Base-by-base conservation (phyloP, 1,140 invertebrate genomes). In the Dinoponera quadriceps region DNA sequence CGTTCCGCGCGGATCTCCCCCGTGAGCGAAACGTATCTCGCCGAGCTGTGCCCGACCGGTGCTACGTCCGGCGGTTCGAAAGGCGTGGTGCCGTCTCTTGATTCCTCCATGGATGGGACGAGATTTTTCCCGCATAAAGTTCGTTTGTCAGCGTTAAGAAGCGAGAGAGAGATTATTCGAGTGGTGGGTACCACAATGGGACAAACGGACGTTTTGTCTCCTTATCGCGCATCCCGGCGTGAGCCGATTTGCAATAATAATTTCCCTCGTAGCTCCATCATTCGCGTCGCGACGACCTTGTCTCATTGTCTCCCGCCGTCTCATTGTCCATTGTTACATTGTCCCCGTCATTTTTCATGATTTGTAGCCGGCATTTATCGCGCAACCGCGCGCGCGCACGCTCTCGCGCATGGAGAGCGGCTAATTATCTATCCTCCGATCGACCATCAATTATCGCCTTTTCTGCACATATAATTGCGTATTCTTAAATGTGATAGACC, bases 21-120 rank as follows among this genome's bases (percentile, higher is more conserved):
- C 87, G 38, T 9, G 82, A 87, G 85, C 77, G 83, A 88, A 87
- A 89, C 85, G 16, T 78, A 78, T 78, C 63, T 29, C 38, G 38
- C 38, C 74, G 22, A 49, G 75, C 22, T 68, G 80, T 38, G 49
- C 55, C 71, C 73, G 66, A 82, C 38, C 44, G 49, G 25, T 20
- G n/a, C 74, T 3, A 44, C 7, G 38, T n/a, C 22, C 60, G 38
- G 25, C 54, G 11, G 9, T 44, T 60, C 25, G 33, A 82, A n/a
- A 57, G 75, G 75, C 75, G 75, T 71, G 75, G 65, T 48, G 38
- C 25, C 65, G 16, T 57, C 18, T n/a, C 20, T 44, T 44, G 51
- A 80, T 51, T 57, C 4, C 38, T 22, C 57, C 3, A 18, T 3
- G 44, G 20, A 5, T 14, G 20, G 16, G 60, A 54, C 16, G 11